phyloP scores from a whole-genome alignment of 2,113 vertebrate genomes.

The Nibea albiflora region DNA sequence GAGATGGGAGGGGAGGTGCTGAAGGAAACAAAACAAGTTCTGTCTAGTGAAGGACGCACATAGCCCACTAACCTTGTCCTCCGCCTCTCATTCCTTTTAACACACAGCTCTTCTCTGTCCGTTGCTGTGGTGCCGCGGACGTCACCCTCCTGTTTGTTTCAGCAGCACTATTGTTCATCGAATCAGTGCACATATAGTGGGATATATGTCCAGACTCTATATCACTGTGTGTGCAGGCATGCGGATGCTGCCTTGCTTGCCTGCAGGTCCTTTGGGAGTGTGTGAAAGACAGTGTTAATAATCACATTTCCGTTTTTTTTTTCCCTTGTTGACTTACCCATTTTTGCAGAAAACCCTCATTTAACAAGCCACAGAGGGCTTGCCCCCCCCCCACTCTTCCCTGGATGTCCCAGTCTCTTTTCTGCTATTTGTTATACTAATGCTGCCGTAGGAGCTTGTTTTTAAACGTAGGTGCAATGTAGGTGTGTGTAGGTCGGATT shows the following conservation, averaged over 20 bases:
- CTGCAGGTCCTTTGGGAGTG: conserved; percentile 27
- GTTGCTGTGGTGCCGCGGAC: conserved; percentile 22
- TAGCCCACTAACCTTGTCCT: conserved; percentile 26
- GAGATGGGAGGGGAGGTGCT: conserved; percentile 1
- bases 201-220: conserved; percentile 2
- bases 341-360: conserved; percentile 37
- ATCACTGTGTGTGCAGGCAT: background rate
- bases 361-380: background rate
- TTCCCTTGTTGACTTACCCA: conserved; percentile 38
- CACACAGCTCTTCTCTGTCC: conserved; percentile 57
- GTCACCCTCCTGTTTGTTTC: conserved; percentile 40
- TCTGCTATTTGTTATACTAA: conserved; percentile 33
- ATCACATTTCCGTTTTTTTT: conserved; percentile 54
- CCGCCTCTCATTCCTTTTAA: conserved; percentile 31
- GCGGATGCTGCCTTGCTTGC: background rate
- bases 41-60: conserved; percentile 26
- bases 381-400: conserved; percentile 11
- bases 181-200: conserved; percentile 8
- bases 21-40: conserved; percentile 51
- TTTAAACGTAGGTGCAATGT: conserved; percentile 48
- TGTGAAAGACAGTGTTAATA: conserved; percentile 50
- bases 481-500: conserved; percentile 62
- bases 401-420: background rate
- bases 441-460: conserved; percentile 18
- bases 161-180: conserved; percentile 47